Evolutionary conservation across 2,888 invertebrate genomes (phyloP), one percentile per base, ranked within the genome.

Genomic region (Eupeodes luniger): DNA sequence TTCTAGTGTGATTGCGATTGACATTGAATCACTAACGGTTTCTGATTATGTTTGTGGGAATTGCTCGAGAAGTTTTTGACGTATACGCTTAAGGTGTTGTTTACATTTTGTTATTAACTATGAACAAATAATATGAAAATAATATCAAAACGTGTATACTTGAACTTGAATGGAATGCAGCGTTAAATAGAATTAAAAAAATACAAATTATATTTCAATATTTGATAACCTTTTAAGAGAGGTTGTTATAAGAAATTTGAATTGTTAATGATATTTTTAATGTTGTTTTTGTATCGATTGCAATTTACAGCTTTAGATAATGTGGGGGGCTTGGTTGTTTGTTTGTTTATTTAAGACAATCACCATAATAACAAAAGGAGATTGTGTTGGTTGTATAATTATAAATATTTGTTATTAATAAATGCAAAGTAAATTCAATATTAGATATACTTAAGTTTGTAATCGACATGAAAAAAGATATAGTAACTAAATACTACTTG

Each of bases 211-310:
- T 19, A 44, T 44, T 40, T 16, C 47, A 44, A 53, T 62, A 61
- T 51, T 51, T 53, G 53, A 62, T 70, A 72, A 64, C 36, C 49
- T 74, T 44, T 53, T 53, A 53, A 53, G 53, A 53, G 69, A 11
- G 11, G 16, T 49, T 49, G 47, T 47, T 14, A 40, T 47, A 19
- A 44, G 5, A 62, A 40, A 81, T 75, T 81, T 81, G 75, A 75
- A 81, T 81, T 81, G 75, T 47, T 47, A 81, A 81, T 81, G 75
- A 67, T 75, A 27, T 75, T 5, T 81, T 61, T 27, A n/a, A n/a
- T n/a, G 70, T 4, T 6, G 4, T 36, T 53, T 3, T 40, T 40
- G 40, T 40, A 40, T 40, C 40, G 40, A 40, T 40, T 40, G 6
- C 16, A 53, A 75, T 44, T 27, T 40, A 12, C 12, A 19, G 75